Conservation (phyloP, 2,888 invertebrate genomes). For the Lepidochrysops patricia region DNA sequence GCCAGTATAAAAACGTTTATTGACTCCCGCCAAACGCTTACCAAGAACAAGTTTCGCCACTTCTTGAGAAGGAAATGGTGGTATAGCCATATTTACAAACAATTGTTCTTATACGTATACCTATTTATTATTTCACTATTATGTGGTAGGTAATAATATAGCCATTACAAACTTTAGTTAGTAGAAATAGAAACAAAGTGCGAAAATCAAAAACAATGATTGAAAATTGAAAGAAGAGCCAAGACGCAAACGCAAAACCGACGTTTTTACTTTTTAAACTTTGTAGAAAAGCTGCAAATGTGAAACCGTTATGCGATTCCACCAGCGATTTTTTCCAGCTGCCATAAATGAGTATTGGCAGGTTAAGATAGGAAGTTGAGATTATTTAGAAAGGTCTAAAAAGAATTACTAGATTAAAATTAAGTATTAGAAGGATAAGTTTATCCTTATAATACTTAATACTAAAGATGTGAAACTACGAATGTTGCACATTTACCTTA, state of each 20-base stretch:
- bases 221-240: background rate
- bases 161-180: background rate
- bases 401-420: too few species aligned
- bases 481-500: too few species aligned
- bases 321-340: too few species aligned
- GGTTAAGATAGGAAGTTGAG: too few species aligned
- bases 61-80: slow-evolving; percentile 61
- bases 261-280: background rate
- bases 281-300: too few species aligned
- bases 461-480: too few species aligned
- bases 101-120: background rate
- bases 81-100: slow-evolving; percentile 43
- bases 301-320: too few species aligned
- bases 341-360: too few species aligned
- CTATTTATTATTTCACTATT: background rate
- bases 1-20: slow-evolving; percentile 18
- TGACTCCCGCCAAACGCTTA: slow-evolving; percentile 62
- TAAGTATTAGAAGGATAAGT: too few species aligned
- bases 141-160: background rate
- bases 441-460: too few species aligned
- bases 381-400: too few species aligned
- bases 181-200: background rate
- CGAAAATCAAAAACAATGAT: background rate
- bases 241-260: background rate
- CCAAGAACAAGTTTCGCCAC: slow-evolving; percentile 65